These are phyloP conservation scores for Cosmia pyralina DNA, from an alignment of 2,888 invertebrate species.

Conservation along the genomic window DNA sequence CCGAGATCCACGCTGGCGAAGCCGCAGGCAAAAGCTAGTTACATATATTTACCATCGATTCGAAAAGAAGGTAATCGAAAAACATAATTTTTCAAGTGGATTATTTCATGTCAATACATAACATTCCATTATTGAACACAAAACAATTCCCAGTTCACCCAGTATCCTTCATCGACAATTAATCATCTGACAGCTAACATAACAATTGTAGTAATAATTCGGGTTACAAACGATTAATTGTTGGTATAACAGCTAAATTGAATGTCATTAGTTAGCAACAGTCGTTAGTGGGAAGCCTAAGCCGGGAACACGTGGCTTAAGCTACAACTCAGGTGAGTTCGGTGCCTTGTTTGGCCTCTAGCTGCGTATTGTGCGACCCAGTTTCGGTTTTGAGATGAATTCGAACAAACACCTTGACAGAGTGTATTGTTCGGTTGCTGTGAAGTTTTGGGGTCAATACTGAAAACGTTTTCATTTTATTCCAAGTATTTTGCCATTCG, in stretches of 20 bases:
- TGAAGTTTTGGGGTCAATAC: neutral
- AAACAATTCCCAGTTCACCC: slow-evolving; percentile 23
- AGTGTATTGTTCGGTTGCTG: slow-evolving; percentile 14
- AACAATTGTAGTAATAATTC: slow-evolving; percentile 49
- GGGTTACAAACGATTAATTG: slow-evolving; percentile 52
- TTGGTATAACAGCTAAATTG: slow-evolving; percentile 45
- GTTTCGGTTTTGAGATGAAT: slow-evolving; percentile 44
- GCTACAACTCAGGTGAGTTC: slow-evolving; percentile 42
- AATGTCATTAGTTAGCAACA: slow-evolving; percentile 52
- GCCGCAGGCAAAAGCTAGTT: too few species aligned
- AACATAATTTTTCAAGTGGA: slow-evolving; percentile 2
- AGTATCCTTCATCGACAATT: slow-evolving; percentile 32
- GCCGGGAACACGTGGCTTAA: slow-evolving; percentile 46
- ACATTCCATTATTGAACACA: slow-evolving; percentile 12
- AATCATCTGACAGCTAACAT: slow-evolving; percentile 38
- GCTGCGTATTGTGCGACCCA: slow-evolving; percentile 51
- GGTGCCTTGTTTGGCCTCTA: slow-evolving; percentile 41
- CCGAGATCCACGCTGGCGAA: too few species aligned
- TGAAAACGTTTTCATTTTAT: neutral
- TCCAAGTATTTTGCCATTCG: neutral
- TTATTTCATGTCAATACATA: slow-evolving; percentile 12
- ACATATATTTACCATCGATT: too few species aligned
- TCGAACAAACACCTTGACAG: slow-evolving; percentile 22
- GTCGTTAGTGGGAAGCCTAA: slow-evolving; percentile 56
- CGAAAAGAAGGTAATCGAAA: neutral